Evolutionary conservation across 1,140 invertebrate species (phyloP), one percentile per base, ranked within the genome.

Genomic region (Lasioglossum albipes): DNA sequence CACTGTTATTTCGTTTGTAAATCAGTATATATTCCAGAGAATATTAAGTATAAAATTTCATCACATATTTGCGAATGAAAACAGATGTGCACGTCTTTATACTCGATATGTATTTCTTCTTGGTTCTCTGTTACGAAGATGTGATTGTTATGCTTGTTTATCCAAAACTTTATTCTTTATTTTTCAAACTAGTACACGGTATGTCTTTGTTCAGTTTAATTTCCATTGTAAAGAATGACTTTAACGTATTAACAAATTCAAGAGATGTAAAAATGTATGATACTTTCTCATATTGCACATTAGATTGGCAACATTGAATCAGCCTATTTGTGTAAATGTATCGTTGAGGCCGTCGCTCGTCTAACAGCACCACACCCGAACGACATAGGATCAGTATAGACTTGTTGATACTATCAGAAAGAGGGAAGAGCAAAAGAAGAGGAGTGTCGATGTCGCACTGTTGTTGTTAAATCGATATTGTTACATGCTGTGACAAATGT

Each of bases 271-370:
- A 6, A 59, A 36, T 36, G 36, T 36, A 36, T 36, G 36, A 5
- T 73, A 75, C 31, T 54, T 74, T 73, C 16, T 16, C n/a, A 31
- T 66, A 27, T 75, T 61, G 72, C 42, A 76, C 20, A 54, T 64
- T 62, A 27, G 16, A 13, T 57, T 61, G 13, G 49, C 31, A 65
- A 75, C 71, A 68, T 62, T 31, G 62, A n/a, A 45, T 57, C 36
- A 57, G 22, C 42, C 3, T 20, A 57, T 20, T 45, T 65, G 20
- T 70, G 18, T 22, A 70, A 57, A 22, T 67, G 12, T 62, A 27
- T 65, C 42, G 36, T 36, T 36, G 36, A 36, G 36, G 36, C 5
- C 36, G 2, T 36, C 36, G 36, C 36, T 36, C 36, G 36, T 36
- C 36, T 36, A 36, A 36, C 36, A 36, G 36, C 36, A 36, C 36